phyloP scores from a whole-genome alignment of 1,140 invertebrate genomes.

The Mesaphorura yosii region DNA sequence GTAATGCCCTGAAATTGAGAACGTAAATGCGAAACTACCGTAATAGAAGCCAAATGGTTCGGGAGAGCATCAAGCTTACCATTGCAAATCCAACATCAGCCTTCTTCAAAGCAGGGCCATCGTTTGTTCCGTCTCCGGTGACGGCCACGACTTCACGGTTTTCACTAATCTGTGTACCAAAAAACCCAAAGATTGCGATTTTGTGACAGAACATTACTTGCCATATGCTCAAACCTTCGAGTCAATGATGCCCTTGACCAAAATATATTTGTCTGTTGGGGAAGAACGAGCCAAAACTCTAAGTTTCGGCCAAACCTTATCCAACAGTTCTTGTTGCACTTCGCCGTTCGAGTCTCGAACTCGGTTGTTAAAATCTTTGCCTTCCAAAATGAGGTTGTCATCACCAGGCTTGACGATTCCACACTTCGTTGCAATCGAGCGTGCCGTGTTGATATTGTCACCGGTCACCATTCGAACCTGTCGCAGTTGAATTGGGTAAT shows the following conservation, averaged over 20 bases:
- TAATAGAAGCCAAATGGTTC: background rate
- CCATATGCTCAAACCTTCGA: constrained; percentile 57
- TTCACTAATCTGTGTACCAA: constrained; percentile 53
- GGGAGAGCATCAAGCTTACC: constrained; percentile 35
- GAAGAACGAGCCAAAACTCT: constrained; percentile 93
- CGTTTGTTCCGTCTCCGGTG: constrained; percentile 59
- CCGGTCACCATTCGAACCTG: constrained; percentile 99
- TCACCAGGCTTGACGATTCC: constrained; percentile 89
- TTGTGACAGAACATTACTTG: background rate
- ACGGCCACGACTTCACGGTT: constrained; percentile 73
- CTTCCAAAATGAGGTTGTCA: constrained; percentile 91
- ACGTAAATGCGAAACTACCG: background rate
- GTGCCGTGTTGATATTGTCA: constrained; percentile 97
- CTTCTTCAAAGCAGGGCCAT: constrained; percentile 54
- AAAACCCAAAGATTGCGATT: constrained; percentile 34
- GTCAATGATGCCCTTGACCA: constrained; percentile 98
- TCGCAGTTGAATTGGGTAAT: no score
- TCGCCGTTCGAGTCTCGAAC: constrained; percentile 81
- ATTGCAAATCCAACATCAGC: constrained; percentile 58
- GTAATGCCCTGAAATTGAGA: constrained; percentile 36
- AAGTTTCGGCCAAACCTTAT: constrained; percentile 95
- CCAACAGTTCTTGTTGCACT: constrained; percentile 83
- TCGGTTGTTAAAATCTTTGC: constrained; percentile 92
- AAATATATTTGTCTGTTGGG: constrained; percentile 94
- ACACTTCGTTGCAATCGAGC: constrained; percentile 94